Percentiles rank a stretch among this genome's conserved stretches.
These are phyloP conservation scores for Microtus richardsoni DNA, from an alignment of 2,113 vertebrate genomes.

Conservation along the genomic window DNA sequence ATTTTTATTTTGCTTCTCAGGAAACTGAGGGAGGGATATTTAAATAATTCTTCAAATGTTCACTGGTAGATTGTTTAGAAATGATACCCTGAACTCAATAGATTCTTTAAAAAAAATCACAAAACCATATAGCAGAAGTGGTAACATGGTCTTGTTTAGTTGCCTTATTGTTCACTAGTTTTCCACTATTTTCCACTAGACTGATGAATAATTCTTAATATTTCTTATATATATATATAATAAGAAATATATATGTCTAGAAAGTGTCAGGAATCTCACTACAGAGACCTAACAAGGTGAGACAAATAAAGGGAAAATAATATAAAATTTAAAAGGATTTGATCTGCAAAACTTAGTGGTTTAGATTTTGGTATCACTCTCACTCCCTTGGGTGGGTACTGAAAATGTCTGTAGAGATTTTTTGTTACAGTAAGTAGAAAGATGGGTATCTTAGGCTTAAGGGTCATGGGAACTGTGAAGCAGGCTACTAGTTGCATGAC, in stretches of 20 bases:
- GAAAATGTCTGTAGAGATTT: neutral
- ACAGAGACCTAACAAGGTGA: neutral
- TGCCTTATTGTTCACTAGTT: neutral
- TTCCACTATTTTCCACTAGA: neutral
- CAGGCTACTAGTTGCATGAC: fast-evolving
- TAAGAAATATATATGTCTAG: neutral
- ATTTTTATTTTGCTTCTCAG: conserved; percentile 26
- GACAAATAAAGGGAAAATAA: neutral
- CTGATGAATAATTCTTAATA: neutral
- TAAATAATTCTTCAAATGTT: neutral
- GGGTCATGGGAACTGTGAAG: neutral
- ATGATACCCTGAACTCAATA: neutral
- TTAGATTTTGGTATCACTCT: neutral
- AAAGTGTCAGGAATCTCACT: neutral
- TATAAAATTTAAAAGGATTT: neutral
- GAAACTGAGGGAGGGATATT: neutral
- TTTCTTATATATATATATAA: neutral
- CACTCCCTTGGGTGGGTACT: fast-evolving
- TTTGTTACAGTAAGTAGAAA: neutral
- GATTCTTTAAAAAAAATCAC: neutral
- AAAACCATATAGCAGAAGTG: neutral
- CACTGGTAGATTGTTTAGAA: neutral
- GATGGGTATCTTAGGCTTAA: neutral
- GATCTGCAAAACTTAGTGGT: neutral
- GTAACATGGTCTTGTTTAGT: neutral